Base-by-base conservation (phyloP, 2,113 vertebrate species). In the Astur gentilis region DNA sequence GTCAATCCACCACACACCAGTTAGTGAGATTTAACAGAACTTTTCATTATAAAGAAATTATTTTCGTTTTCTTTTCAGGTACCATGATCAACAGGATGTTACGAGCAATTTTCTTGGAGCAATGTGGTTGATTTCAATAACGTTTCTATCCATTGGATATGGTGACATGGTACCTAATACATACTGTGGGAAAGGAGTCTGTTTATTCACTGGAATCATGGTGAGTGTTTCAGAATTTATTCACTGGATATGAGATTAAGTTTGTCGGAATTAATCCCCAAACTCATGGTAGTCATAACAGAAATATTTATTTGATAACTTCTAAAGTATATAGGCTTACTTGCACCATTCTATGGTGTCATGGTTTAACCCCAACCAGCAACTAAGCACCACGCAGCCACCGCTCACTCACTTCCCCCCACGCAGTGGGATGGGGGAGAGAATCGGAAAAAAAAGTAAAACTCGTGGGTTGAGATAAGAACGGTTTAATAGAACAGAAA, bases 41-140 rank as follows among this genome's bases (percentile, higher is more conserved):
- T 82, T 77, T 83, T 69, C 61, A 29, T 83, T 23, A 44, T 93
- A 83, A 97, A 94, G 32, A 40, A 42, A 45, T 83, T 85, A 22
- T 60, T 91, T 42, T 42, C 12, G 94, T 72, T 98, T 98, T 76
- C 91, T 95, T 93, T 98, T 49, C 97, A 99, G 99, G 97, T 99
- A 99, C 96, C 99, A 99, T 76, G 99, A 99, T 94, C 99, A 98
- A 95, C 98, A 99, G 94, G 99, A 99, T 97, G 98, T 99, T 96
- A 99, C 99, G 92, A 99, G 99, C 98, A 99, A 99, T 98, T 99
- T 99, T 97, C 99, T 99, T 90, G 99, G 99, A 98, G 99, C 99
- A 91, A 99, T 99, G 99, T 99, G 99, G 99, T 98, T 99, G 98
- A 99, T 99, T 98, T 99, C 99, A 95, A 99, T 99, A 98, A 99